Evolutionary conservation across 2,888 invertebrate genomes (phyloP).

Genomic region (Synanthedon myopaeformis): DNA sequence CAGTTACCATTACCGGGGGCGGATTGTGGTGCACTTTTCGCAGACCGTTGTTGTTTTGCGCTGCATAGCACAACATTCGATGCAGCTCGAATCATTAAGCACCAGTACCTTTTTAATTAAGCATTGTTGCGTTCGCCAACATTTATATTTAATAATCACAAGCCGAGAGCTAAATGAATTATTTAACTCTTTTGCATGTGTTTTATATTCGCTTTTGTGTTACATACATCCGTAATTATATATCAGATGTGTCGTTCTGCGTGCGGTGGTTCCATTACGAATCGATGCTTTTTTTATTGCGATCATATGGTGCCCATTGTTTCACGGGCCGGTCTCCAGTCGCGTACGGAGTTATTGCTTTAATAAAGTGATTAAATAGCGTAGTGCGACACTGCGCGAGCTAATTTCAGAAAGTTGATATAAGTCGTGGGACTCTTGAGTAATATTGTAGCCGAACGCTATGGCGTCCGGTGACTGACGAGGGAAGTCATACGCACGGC

Average conservation of each 20-base stretch:
- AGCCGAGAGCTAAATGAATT: conserved; percentile 6
- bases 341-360: conserved; percentile 35
- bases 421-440: not conserved
- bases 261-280: conserved; percentile 28
- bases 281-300: conserved; percentile 48
- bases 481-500: no score
- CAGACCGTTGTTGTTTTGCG: not conserved
- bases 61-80: not conserved
- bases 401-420: conserved; percentile 45
- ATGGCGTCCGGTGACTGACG: no score
- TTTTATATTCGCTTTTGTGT: conserved; percentile 25
- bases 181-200: conserved; percentile 16
- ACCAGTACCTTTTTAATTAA: conserved; percentile 39
- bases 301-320: conserved; percentile 47
- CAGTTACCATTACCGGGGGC: not conserved
- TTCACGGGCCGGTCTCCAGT: conserved; percentile 30
- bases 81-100: conserved; percentile 28
- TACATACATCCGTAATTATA: conserved; percentile 29
- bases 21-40: not conserved
- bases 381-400: conserved; percentile 34
- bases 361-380: conserved; percentile 59
- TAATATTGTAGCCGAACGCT: not conserved
- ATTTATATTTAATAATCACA: conserved; percentile 14
- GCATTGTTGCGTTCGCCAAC: conserved; percentile 32
- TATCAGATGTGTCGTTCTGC: conserved; percentile 36